A percentile compares a stretch with the other conserved stretches of the same genome.
These are phyloP conservation scores for Maniola jurtina DNA, from an alignment of 1,140 invertebrate genomes.

Conservation along the genomic window DNA sequence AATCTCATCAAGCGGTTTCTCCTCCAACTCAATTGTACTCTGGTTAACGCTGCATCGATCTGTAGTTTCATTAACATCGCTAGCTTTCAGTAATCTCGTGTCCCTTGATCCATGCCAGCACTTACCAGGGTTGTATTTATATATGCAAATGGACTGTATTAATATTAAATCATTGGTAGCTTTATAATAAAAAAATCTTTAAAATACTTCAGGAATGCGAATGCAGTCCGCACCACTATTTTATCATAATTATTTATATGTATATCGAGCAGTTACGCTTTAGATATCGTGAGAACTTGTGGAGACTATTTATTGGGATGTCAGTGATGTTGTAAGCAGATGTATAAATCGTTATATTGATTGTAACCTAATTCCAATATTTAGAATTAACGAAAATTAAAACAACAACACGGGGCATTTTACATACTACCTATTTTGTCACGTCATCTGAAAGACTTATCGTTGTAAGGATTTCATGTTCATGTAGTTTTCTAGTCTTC, in stretches of 20 bases:
- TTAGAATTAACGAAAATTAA: constrained; percentile 61
- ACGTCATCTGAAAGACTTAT: constrained; percentile 77
- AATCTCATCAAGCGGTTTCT: constrained; percentile 35
- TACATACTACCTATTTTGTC: constrained; percentile 64
- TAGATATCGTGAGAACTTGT: constrained; percentile 50
- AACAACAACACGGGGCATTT: constrained; percentile 68
- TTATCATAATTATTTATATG: constrained; percentile 25
- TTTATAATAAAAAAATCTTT: constrained; percentile 34
- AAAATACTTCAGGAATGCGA: constrained; percentile 31
- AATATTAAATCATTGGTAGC: constrained; percentile 32
- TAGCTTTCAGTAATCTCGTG: constrained; percentile 65
- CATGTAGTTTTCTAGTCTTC: constrained; percentile 77
- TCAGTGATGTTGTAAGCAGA: constrained; percentile 61
- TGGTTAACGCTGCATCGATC: constrained; percentile 54
- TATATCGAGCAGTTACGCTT: constrained; percentile 50
- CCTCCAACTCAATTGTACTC: constrained; percentile 35
- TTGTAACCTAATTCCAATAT: constrained; percentile 74
- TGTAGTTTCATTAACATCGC: constrained; percentile 55
- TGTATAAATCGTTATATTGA: constrained; percentile 74
- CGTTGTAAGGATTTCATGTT: constrained; percentile 75
- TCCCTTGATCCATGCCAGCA: constrained; percentile 72
- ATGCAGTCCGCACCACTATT: constrained; percentile 40
- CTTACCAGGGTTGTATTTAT: constrained; percentile 66
- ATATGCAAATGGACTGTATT: constrained; percentile 57
- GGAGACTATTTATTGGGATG: constrained; percentile 66